Conservation (phyloP, 2,113 vertebrate species). For the Gymnobelideus leadbeateri region DNA sequence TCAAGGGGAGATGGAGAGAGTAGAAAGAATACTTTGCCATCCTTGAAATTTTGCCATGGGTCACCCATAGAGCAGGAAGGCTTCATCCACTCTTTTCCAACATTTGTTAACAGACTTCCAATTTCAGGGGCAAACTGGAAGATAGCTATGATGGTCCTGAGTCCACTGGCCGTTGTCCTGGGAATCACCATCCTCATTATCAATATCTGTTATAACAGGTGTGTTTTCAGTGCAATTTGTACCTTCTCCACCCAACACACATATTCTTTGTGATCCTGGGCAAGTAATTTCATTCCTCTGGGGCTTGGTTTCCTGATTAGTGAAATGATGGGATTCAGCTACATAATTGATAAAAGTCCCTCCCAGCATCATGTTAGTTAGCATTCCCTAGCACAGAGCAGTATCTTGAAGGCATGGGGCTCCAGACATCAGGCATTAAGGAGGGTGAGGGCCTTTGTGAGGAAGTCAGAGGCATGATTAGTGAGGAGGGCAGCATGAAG, state of each 20-base stretch:
- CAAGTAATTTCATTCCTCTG: neutral
- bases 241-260: neutral
- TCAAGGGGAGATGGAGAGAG: neutral
- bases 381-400: neutral
- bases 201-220: constrained; percentile 83
- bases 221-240: neutral
- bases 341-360: neutral
- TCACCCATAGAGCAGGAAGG: neutral
- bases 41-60: neutral
- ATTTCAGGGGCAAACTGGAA: constrained; percentile 73
- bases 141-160: constrained; percentile 89
- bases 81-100: neutral
- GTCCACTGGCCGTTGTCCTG: constrained; percentile 89
- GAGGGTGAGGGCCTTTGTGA: neutral
- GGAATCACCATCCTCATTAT: constrained; percentile 89
- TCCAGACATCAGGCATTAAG: neutral
- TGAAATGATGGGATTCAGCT: neutral
- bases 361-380: neutral
- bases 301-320: neutral
- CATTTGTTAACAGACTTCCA: neutral
- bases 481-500: constrained; percentile 84
- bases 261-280: neutral
- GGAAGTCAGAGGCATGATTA: constrained; percentile 65
- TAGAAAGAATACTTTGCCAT: neutral
- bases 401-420: neutral